These are phyloP conservation scores for Anser brachyrhynchus DNA, from an alignment of 2,113 vertebrate genomes.

Conservation along the genomic window DNA sequence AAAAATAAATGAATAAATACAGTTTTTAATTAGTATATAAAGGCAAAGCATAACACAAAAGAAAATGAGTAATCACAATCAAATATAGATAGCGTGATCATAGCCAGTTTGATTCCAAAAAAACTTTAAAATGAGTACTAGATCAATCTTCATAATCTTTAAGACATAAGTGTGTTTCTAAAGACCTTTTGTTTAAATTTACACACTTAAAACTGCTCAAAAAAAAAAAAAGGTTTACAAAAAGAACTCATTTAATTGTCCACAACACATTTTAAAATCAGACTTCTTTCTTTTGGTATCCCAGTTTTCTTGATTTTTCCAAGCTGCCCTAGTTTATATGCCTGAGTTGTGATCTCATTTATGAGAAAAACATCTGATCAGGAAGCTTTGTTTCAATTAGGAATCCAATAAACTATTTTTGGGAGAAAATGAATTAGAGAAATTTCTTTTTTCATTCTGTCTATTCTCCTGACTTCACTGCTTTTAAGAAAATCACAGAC, in stretches of 20 bases:
- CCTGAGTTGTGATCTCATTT: neutral
- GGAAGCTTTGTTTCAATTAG: neutral
- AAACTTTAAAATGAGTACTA: neutral
- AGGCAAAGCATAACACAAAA: neutral
- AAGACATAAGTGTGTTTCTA: neutral
- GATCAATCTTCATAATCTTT: neutral
- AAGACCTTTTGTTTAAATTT: neutral
- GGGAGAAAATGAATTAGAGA: neutral
- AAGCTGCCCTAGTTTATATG: constrained; percentile 5
- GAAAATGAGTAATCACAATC: neutral
- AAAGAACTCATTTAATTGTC: neutral
- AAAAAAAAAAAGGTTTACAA: neutral
- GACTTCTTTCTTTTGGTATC: neutral
- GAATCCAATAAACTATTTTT: neutral
- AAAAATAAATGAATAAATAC: neutral
- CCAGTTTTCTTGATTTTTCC: neutral
- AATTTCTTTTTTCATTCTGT: neutral
- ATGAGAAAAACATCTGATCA: neutral
- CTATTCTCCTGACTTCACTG: neutral
- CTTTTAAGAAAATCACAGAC: neutral
- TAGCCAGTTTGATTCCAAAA: neutral
- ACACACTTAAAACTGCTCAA: neutral
- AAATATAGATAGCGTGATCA: neutral
- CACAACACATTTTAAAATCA: neutral
- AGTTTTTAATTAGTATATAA: neutral